phyloP scores from a whole-genome alignment of 2,888 invertebrate genomes.

The Netelia fuscicornis region DNA sequence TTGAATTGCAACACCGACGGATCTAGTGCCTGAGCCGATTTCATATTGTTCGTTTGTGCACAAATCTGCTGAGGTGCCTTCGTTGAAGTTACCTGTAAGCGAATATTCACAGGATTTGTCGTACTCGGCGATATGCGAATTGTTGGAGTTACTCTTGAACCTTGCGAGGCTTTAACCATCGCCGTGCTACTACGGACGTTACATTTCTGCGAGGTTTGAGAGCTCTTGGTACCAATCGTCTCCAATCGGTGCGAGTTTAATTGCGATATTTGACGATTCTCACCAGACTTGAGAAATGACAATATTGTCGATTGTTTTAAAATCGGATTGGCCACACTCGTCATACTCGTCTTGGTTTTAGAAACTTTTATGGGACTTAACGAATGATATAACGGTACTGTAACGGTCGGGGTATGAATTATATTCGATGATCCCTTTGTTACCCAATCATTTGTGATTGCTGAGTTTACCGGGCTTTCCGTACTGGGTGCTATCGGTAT shows the following conservation, averaged over 20 bases:
- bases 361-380: not conserved
- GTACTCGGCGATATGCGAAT: not conserved
- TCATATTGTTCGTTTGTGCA: not conserved
- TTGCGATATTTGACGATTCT: not conserved
- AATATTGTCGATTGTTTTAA: not conserved
- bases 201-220: not conserved
- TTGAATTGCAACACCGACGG: not conserved
- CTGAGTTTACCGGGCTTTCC: not conserved
- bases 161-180: not conserved
- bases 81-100: not conserved
- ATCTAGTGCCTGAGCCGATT: not conserved
- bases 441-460: not conserved
- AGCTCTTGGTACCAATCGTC: not conserved
- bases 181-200: not conserved
- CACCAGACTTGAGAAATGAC: not conserved
- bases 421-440: not conserved
- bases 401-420: no score
- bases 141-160: not conserved
- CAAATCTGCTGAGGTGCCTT: not conserved
- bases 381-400: not conserved
- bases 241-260: not conserved
- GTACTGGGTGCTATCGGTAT: not conserved
- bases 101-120: constrained; percentile 4
- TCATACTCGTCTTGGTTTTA: not conserved
- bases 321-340: not conserved